Percentiles rank a stretch among this genome's conserved stretches.
Evolutionary conservation across 2,888 invertebrate species (phyloP).

Genomic region (Alviniconcha strummeri): DNA sequence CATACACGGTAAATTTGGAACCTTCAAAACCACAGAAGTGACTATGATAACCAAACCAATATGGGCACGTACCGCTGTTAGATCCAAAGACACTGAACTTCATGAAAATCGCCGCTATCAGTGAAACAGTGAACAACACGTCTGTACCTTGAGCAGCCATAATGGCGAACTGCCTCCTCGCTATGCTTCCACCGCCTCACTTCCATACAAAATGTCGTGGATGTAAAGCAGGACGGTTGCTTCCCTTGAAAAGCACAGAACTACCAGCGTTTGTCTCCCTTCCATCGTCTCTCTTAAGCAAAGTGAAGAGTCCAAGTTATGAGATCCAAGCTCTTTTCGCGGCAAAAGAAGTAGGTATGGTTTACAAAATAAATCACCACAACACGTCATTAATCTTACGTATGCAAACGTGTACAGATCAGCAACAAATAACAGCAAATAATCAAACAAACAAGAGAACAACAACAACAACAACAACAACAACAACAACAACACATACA

Average conservation of each 20-base stretch:
- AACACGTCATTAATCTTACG: too few species aligned
- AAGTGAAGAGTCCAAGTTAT: too few species aligned
- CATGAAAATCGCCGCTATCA: not conserved
- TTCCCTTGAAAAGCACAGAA: not conserved
- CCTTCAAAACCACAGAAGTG: too few species aligned
- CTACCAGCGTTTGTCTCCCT: conserved; percentile 5
- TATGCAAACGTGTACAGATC: too few species aligned
- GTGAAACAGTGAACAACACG: conserved; percentile 1
- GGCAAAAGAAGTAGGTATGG: too few species aligned
- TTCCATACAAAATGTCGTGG: not conserved
- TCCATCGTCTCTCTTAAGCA: not conserved
- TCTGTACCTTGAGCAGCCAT: conserved; percentile 17
- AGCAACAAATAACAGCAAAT: too few species aligned
- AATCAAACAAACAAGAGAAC: too few species aligned
- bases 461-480: too few species aligned
- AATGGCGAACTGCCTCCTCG: conserved; percentile 27
- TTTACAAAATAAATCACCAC: too few species aligned
- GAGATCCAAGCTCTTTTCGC: too few species aligned
- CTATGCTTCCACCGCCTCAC: not conserved
- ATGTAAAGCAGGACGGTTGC: not conserved
- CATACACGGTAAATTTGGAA: too few species aligned
- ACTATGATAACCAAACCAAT: too few species aligned
- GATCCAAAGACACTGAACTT: not conserved
- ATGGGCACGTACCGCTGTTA: not conserved
- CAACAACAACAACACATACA: not conserved